phyloP scores from a whole-genome alignment of 1,140 invertebrate species.

The Cryptotermes secundus region DNA sequence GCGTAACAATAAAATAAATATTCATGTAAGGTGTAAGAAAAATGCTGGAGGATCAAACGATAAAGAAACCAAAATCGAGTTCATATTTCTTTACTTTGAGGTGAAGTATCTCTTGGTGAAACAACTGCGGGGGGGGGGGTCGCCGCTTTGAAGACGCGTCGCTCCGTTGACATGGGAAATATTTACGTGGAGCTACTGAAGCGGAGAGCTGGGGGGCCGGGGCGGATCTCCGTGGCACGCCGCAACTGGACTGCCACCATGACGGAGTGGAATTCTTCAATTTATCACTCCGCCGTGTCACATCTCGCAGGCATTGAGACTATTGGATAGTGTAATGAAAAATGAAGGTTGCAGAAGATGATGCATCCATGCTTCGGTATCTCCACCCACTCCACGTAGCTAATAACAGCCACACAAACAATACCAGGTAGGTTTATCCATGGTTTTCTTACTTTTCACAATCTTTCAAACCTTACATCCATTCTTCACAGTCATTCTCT shows the following conservation, averaged over 20 bases:
- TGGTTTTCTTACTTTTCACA: not conserved
- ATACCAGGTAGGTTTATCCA: not conserved
- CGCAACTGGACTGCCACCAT: not conserved
- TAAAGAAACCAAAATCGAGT: too few species aligned
- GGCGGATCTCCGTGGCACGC: not conserved
- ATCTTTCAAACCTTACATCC: too few species aligned
- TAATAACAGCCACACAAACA: not conserved
- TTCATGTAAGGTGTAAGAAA: too few species aligned
- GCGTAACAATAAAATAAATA: too few species aligned
- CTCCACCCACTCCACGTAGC: not conserved
- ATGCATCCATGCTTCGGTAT: too few species aligned
- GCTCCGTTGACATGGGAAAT: not conserved
- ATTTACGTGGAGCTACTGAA: not conserved
- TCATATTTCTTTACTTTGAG: too few species aligned
- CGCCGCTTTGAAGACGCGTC: not conserved
- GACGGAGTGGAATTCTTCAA: not conserved
- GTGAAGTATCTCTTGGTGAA: too few species aligned
- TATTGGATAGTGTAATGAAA: slow-evolving; percentile 18
- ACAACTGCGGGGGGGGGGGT: too few species aligned
- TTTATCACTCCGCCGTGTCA: slow-evolving; percentile 9
- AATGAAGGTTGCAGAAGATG: not conserved
- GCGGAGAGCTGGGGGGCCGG: too few species aligned
- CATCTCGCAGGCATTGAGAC: slow-evolving; percentile 6
- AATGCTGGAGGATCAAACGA: too few species aligned
- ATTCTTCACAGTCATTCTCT: not conserved